Evolutionary conservation across 2,888 invertebrate genomes (phyloP).

Genomic region (Rhagonycha lutea): DNA sequence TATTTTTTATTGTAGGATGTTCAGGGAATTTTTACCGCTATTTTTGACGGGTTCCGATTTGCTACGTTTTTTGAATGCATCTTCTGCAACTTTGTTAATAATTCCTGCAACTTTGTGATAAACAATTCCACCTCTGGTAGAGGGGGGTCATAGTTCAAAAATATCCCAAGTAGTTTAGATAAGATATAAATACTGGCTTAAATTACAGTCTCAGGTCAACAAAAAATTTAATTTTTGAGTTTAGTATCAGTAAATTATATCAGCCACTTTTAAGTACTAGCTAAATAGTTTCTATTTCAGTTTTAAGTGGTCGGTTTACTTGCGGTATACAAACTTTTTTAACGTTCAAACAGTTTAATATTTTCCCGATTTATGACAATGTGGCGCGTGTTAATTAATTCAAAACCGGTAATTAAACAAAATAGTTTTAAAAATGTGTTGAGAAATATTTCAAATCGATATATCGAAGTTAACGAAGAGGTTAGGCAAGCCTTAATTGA

Average conservation of each 20-base stretch:
- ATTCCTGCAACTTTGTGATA: background rate
- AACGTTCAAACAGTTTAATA: background rate
- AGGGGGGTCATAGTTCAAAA: background rate
- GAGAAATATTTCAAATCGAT: constrained; percentile 3
- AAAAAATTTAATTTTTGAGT: background rate
- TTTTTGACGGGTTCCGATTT: background rate
- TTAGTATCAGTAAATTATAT: background rate
- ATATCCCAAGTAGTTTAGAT: background rate
- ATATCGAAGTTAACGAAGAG: constrained; percentile 60
- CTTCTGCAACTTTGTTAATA: background rate
- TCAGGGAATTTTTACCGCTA: background rate
- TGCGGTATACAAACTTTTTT: background rate
- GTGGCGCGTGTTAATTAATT: constrained; percentile 14
- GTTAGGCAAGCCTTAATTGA: constrained; percentile 67
- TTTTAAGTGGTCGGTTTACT: background rate
- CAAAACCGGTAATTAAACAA: background rate
- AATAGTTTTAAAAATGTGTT: background rate
- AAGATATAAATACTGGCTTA: background rate
- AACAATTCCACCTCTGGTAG: background rate
- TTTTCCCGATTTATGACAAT: background rate
- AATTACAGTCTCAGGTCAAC: background rate
- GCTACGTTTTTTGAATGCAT: background rate
- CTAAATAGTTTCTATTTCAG: background rate
- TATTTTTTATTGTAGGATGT: background rate
- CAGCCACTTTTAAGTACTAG: background rate